These are phyloP conservation scores for Melinopterus prodromus DNA, from an alignment of 2,888 invertebrate genomes.

Conservation along the genomic window DNA sequence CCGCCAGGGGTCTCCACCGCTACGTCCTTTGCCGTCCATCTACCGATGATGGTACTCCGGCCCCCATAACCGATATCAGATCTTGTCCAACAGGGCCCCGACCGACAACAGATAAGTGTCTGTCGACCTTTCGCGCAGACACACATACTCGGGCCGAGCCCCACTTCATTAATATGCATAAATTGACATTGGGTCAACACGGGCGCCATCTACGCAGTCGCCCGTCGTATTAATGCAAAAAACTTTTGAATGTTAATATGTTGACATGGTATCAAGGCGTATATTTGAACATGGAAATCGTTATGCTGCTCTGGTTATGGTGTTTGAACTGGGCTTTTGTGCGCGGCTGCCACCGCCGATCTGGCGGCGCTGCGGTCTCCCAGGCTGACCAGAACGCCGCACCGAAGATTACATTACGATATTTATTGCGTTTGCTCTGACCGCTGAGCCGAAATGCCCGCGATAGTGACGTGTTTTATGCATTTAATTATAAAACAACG, in stretches of 20 bases:
- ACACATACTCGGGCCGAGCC: conserved; percentile 6
- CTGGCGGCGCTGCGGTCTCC: conserved; percentile 9
- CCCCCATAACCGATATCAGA: conserved; percentile 41
- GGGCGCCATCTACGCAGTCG: conserved; percentile 6
- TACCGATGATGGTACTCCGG: not conserved
- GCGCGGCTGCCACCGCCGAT: conserved; percentile 28
- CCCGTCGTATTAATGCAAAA: conserved; percentile 46
- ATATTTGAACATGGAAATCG: conserved; percentile 49
- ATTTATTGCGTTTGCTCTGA: conserved; percentile 54
- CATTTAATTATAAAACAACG: conserved; percentile 45
- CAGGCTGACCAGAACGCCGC: conserved; percentile 53
- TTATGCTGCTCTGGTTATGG: conserved; percentile 41
- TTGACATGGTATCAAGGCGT: conserved; percentile 43
- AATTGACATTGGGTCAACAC: conserved; percentile 49
- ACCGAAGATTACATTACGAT: conserved; percentile 53
- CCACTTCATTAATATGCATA: conserved; percentile 52
- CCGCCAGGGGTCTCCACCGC: conserved; percentile 24
- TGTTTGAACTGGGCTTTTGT: conserved; percentile 46
- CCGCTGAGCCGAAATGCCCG: conserved; percentile 45
- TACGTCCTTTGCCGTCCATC: conserved; percentile 37
- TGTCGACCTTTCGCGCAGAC: conserved; percentile 11
- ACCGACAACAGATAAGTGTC: conserved; percentile 33
- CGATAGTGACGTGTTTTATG: conserved; percentile 51
- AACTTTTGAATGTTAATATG: conserved; percentile 50
- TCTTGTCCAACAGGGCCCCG: conserved; percentile 40